Evolutionary conservation across 2,888 invertebrate genomes (phyloP), one percentile per base, ranked within the genome.

Genomic region (Lysandra bellargus): DNA sequence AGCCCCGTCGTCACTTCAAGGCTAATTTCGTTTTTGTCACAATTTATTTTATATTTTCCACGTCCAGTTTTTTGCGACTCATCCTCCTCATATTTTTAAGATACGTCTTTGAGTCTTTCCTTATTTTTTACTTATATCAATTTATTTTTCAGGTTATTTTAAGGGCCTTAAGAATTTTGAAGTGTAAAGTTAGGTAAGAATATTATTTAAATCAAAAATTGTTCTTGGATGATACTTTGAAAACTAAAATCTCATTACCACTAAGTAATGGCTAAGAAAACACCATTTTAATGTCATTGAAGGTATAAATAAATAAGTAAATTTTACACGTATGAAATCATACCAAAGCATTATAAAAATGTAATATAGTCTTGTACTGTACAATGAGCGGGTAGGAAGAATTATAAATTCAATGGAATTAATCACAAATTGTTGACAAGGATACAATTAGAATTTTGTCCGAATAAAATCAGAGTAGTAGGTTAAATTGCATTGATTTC

Each of bases 21-120:
- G 30, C 79, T 79, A 79, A 79, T 79, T 79, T 73, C 60, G 57
- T 79, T 79, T 40, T 57, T 78, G 57, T 73, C 72, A 57, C 49
- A 72, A 53, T 57, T 78, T 72, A 57, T 57, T 37, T 73, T 53
- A 57, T 72, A 78, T 73, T 80, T 61, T 78, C 49, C 44, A 49
- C 37, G 61, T 30, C 33, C 23, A 75, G 23, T 40, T 75, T 60
- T 79, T 75, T 61, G 37, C 61, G 60, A 60, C 74, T 75, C 23
- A 49, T 12, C n/a, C 44, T 49, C 44, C 49, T 75, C 23, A 37
- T 74, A n/a, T 75, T 44, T 12, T 75, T 5, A 49, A 9, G 75
- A 49, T 75, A 12, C 23, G 30, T 33, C 14, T 33, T 69, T 69
- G 69, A 69, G 69, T 33, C 17, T 23, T 33, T 37, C 14, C 69